phyloP scores from a whole-genome alignment of 2,113 vertebrate species.

The Nannobrachium achirus region DNA sequence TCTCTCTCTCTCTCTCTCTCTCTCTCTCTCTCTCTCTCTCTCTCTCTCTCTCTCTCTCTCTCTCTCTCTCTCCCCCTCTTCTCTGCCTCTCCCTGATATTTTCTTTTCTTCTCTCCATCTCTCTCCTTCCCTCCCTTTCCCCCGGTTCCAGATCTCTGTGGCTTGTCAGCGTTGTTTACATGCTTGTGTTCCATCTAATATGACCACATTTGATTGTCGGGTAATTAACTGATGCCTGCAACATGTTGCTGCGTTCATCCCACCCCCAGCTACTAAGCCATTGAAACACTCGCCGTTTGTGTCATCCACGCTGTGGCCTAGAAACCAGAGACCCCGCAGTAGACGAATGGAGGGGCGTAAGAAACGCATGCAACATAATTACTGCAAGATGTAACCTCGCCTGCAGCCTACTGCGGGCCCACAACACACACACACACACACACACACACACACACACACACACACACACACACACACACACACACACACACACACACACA shows the following conservation, averaged over 20 bases:
- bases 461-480: conserved; percentile 1
- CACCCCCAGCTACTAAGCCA: conserved; percentile 40
- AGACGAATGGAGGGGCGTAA: conserved; percentile 67
- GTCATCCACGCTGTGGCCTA: conserved; percentile 60
- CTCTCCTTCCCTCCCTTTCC: background rate
- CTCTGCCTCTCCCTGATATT: background rate
- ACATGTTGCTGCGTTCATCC: conserved; percentile 54
- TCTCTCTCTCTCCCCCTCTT: background rate
- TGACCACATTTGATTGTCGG: conserved; percentile 56
- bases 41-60: too few relatives aligned
- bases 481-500: conserved; percentile 6
- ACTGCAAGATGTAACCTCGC: conserved; percentile 80
- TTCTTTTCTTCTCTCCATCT: background rate
- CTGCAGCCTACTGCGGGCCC: conserved; percentile 65
- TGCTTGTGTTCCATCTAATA: conserved; percentile 41
- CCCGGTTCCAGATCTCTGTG: conserved; percentile 23
- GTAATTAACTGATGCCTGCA: conserved; percentile 58
- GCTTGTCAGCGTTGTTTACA: conserved; percentile 44
- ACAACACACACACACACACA: conserved; percentile 50
- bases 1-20: background rate
- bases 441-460: conserved; percentile 53
- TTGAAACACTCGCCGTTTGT: conserved; percentile 62
- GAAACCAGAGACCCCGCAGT: conserved; percentile 69
- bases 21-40: too few relatives aligned
- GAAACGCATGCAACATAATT: conserved; percentile 76